Conservation (phyloP, 2,113 vertebrate genomes). For the Gymnobelideus leadbeateri region DNA sequence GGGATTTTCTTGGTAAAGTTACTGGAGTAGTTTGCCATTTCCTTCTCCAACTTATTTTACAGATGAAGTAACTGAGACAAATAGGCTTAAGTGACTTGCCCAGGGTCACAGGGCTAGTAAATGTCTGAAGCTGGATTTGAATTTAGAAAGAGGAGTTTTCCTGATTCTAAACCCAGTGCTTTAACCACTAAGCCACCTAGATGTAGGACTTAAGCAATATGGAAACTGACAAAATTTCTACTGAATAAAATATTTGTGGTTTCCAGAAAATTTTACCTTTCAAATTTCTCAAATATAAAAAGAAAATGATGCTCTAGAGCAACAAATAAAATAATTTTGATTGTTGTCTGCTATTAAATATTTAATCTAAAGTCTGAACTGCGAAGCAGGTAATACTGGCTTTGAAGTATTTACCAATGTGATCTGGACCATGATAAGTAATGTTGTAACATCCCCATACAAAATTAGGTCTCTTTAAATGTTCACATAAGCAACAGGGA, state of each 20-base stretch:
- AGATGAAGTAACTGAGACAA: not conserved
- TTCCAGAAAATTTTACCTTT: not conserved
- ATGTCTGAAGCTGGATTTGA: not conserved
- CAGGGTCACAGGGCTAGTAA: not conserved
- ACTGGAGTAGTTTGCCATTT: not conserved
- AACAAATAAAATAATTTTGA: not conserved
- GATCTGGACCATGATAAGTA: constrained; percentile 47
- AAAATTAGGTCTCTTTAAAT: constrained; percentile 18
- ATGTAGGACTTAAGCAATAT: not conserved
- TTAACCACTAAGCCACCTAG: no score
- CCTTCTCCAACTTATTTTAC: not conserved
- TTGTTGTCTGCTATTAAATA: constrained; percentile 48
- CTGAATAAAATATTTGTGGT: not conserved
- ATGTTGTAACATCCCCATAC: not conserved
- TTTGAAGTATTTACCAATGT: constrained; percentile 53
- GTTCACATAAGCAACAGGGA: constrained; percentile 10
- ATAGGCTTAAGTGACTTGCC: not conserved
- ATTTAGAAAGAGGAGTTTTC: not conserved
- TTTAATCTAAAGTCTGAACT: constrained; percentile 62
- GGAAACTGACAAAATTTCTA: not conserved
- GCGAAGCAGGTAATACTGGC: constrained; percentile 68
- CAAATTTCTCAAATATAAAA: not conserved
- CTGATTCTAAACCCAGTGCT: no score
- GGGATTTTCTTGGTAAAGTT: not conserved
- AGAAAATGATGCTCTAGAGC: not conserved